Percentiles rank a stretch among this genome's conserved stretches.
Conservation (phyloP, 2,113 vertebrate species). For the Myxocyprinus asiaticus region DNA sequence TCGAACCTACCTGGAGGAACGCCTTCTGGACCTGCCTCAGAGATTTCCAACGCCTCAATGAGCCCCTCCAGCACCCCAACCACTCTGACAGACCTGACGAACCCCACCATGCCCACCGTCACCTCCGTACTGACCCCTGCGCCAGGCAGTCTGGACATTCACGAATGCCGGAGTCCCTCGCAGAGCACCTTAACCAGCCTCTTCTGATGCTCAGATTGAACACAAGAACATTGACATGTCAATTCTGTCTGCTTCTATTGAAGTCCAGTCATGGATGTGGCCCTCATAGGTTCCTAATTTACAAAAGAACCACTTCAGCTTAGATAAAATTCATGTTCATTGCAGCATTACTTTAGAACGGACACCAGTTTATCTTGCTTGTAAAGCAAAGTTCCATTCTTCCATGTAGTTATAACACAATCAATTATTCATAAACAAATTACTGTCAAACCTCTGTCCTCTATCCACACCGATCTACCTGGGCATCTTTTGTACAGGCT, state of each 20-base stretch:
- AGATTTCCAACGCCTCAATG: slow-evolving; percentile 97
- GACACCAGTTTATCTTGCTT: neutral
- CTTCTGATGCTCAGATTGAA: slow-evolving; percentile 83
- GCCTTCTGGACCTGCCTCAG: slow-evolving; percentile 92
- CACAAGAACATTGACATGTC: neutral
- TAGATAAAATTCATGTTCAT: neutral
- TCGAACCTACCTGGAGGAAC: slow-evolving; percentile 90
- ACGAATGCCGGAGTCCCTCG: slow-evolving; percentile 93
- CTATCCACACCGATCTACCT: slow-evolving; percentile 26
- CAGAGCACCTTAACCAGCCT: slow-evolving; percentile 98
- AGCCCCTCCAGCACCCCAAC: slow-evolving; percentile 96
- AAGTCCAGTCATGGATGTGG: neutral
- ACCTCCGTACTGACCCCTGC: slow-evolving; percentile 93
- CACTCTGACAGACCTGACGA: slow-evolving; percentile 97
- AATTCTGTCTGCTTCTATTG: neutral
- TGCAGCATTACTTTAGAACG: neutral
- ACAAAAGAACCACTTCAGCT: neutral
- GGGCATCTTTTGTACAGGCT: slow-evolving; percentile 24
- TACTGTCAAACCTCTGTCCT: neutral
- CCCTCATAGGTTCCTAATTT: neutral
- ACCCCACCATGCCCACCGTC: slow-evolving; percentile 96
- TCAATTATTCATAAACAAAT: neutral
- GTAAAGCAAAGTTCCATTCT: neutral
- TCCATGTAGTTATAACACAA: neutral
- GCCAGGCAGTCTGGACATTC: slow-evolving; percentile 88